These are phyloP conservation scores for Orgyia antiqua DNA, from an alignment of 2,888 invertebrate genomes.

Conservation along the genomic window DNA sequence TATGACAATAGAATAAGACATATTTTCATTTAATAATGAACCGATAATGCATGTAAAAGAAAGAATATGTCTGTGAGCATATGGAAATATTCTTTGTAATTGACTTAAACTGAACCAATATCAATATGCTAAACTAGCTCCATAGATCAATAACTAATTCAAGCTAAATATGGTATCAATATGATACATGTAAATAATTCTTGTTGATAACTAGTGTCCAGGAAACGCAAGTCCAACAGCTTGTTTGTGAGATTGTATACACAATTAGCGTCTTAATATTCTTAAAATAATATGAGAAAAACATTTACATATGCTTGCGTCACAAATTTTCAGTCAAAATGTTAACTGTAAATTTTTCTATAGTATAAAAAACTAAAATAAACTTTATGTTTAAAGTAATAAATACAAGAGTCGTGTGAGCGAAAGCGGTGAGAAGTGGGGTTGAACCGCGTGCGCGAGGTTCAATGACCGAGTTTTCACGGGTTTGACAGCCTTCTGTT, in stretches of 20 bases:
- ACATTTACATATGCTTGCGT: constrained; percentile 41
- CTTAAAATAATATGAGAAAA: constrained; percentile 23
- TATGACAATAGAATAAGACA: no score
- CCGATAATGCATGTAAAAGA: no score
- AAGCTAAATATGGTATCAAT: no score
- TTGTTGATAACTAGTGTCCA: constrained; percentile 4
- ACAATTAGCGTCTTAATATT: constrained; percentile 19
- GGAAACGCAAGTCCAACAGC: no score
- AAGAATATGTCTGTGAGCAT: no score
- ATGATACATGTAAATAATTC: not conserved
- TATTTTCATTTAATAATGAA: no score
- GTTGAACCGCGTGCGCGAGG: constrained; percentile 52
- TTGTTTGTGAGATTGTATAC: constrained; percentile 17
- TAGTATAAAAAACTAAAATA: constrained; percentile 35
- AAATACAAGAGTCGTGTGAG: constrained; percentile 63
- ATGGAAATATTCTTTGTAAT: no score
- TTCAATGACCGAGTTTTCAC: constrained; percentile 79
- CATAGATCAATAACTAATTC: no score
- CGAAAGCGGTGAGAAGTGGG: constrained; percentile 56
- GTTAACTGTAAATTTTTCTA: constrained; percentile 49
- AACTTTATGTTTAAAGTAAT: constrained; percentile 49
- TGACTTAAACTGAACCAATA: no score
- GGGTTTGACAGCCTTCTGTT: constrained; percentile 77
- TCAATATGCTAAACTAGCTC: no score
- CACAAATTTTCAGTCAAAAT: constrained; percentile 41